Percentiles rank a stretch among this genome's conserved stretches.
Evolutionary conservation across 2,113 vertebrate genomes (phyloP).

Genomic region (Scomber japonicus): DNA sequence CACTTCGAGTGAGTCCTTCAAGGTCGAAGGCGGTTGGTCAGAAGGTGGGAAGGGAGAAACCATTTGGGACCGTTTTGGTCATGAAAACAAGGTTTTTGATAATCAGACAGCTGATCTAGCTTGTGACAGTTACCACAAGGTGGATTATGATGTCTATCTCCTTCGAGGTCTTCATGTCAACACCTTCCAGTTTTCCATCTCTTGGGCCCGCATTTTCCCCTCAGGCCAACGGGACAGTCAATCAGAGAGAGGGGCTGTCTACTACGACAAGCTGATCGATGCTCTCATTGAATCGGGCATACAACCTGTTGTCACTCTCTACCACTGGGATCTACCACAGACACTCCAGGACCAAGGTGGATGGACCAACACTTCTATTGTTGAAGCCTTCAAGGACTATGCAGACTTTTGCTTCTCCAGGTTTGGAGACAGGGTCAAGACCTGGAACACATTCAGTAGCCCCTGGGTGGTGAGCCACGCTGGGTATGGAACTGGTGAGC

Average conservation of each 20-base stretch:
- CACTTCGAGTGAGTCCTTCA: constrained; percentile 90
- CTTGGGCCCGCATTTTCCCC: constrained; percentile 95
- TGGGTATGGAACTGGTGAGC: constrained; percentile 92
- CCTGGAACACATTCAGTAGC: constrained; percentile 95
- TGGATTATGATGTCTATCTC: constrained; percentile 89
- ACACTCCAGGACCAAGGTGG: constrained; percentile 89
- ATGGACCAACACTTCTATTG: constrained; percentile 89
- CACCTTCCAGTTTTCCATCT: constrained; percentile 94
- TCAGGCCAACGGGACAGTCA: constrained; percentile 76
- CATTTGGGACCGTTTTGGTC: constrained; percentile 91
- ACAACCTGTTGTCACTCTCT: constrained; percentile 90
- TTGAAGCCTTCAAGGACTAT: constrained; percentile 89
- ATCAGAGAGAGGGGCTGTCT: constrained; percentile 83
- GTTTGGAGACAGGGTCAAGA: constrained; percentile 92
- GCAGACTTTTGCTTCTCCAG: constrained; percentile 92
- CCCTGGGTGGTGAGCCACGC: constrained; percentile 94
- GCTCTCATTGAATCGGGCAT: constrained; percentile 85
- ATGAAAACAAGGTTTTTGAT: constrained; percentile 62
- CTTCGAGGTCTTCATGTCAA: constrained; percentile 88
- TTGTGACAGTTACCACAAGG: constrained; percentile 94
- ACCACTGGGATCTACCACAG: constrained; percentile 96
- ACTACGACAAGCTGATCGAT: constrained; percentile 91
- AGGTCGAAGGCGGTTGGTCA: constrained; percentile 91
- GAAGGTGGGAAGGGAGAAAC: constrained; percentile 91
- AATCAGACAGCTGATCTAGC: constrained; percentile 89